Conservation (phyloP, 2,888 invertebrate genomes). For the Cylloceria caligata region DNA sequence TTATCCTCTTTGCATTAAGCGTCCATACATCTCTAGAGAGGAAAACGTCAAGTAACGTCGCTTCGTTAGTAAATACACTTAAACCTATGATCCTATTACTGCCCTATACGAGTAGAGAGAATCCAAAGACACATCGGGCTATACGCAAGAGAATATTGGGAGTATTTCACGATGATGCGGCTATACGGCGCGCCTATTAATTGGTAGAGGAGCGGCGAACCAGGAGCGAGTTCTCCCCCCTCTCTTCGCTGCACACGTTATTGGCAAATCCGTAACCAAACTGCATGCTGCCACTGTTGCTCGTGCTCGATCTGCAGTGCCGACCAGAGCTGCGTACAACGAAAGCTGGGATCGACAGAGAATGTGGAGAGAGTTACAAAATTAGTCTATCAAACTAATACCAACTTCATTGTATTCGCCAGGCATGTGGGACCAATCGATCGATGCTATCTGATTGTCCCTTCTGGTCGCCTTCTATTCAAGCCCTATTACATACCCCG, state of each 20-base stretch:
- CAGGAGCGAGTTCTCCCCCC: neutral
- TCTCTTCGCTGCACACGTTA: neutral
- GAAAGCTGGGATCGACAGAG: neutral
- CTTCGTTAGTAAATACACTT: neutral
- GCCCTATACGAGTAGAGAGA: slow-evolving; percentile 1
- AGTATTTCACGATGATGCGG: slow-evolving; percentile 30
- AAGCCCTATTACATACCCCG: neutral
- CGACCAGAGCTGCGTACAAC: neutral
- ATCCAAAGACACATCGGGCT: slow-evolving; percentile 9
- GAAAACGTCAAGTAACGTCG: slow-evolving; percentile 10
- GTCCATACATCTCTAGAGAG: neutral
- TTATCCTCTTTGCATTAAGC: neutral
- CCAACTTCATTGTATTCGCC: slow-evolving; percentile 49
- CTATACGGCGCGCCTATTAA: slow-evolving; percentile 30
- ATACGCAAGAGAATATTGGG: neutral
- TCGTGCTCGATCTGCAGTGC: slow-evolving; percentile 4
- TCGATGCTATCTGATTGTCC: slow-evolving; percentile 19
- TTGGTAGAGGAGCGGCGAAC: slow-evolving; percentile 14
- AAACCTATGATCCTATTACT: neutral
- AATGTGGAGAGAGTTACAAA: slow-evolving; percentile 22
- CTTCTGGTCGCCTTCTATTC: neutral
- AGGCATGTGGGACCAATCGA: slow-evolving; percentile 42
- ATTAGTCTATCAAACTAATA: slow-evolving; percentile 64
- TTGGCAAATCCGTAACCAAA: slow-evolving; percentile 38
- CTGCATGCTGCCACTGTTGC: neutral